phyloP scores from a whole-genome alignment of 2,113 vertebrate genomes.

The Vulpes ferrilata region DNA sequence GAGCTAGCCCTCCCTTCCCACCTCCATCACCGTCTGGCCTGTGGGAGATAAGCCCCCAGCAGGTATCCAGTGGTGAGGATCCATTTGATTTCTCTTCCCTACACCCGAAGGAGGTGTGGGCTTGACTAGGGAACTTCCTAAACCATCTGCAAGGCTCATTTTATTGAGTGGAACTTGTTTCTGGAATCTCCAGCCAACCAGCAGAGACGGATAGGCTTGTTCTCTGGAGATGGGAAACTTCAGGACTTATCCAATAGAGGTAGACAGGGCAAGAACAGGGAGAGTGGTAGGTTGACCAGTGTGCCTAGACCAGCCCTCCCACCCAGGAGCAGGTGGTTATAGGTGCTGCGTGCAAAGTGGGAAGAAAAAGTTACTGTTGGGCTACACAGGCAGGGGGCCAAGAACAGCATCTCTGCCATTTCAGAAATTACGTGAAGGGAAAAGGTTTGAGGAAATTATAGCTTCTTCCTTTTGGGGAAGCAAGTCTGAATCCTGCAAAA shows the following conservation, averaged over 20 bases:
- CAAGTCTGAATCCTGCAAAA: conserved; percentile 59
- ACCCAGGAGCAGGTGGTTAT: not conserved
- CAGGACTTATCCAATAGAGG: not conserved
- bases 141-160: not conserved
- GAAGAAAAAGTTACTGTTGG: not conserved
- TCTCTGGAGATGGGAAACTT: not conserved
- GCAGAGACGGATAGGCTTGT: not conserved
- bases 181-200: not conserved
- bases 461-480: conserved; percentile 46
- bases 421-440: conserved; percentile 7
- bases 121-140: not conserved
- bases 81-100: not conserved
- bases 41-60: not conserved
- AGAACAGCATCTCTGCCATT: not conserved
- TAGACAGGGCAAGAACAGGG: not conserved
- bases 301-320: not conserved
- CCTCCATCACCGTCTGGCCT: not conserved
- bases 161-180: not conserved
- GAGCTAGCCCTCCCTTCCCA: not conserved
- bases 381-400: not conserved
- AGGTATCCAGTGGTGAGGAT: not conserved
- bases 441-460: not conserved
- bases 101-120: not conserved
- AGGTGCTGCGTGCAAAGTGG: not conserved
- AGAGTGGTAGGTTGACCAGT: not conserved